Conservation (phyloP, 2,113 vertebrate genomes). For the Atlantisia rogersi region DNA sequence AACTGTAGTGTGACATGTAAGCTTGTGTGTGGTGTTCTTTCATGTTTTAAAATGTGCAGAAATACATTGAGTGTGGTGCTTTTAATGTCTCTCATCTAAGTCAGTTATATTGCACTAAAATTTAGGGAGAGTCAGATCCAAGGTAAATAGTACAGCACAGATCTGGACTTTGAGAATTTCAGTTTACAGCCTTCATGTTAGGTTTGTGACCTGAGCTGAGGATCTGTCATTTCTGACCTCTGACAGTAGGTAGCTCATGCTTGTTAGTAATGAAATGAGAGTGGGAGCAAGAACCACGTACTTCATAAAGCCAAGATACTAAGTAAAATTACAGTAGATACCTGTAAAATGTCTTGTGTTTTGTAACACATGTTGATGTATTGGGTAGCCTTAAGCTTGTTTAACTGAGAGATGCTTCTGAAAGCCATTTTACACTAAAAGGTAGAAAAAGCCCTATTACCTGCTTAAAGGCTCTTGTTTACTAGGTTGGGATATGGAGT, state of each 20-base stretch:
- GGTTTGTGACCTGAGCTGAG: not conserved
- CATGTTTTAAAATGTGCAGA: not conserved
- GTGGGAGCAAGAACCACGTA: not conserved
- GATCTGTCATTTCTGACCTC: not conserved
- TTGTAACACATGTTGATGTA: not conserved
- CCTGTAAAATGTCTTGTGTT: not conserved
- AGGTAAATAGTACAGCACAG: not conserved
- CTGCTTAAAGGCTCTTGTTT: not conserved
- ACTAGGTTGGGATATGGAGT: not conserved
- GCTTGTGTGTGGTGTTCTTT: not conserved
- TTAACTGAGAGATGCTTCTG: not conserved
- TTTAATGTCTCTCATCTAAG: not conserved
- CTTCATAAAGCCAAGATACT: not conserved
- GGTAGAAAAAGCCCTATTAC: not conserved
- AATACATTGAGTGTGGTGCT: not conserved
- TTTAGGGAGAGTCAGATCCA: not conserved
- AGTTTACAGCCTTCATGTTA: not conserved
- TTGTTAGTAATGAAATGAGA: not conserved
- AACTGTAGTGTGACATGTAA: not conserved
- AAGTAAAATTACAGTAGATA: not conserved
- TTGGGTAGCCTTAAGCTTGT: not conserved
- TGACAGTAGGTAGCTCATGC: not conserved
- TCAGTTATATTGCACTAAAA: not conserved
- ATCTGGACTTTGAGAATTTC: not conserved
- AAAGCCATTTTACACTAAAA: not conserved